phyloP scores from a whole-genome alignment of 2,888 invertebrate genomes.

The Cepaea hortensis region DNA sequence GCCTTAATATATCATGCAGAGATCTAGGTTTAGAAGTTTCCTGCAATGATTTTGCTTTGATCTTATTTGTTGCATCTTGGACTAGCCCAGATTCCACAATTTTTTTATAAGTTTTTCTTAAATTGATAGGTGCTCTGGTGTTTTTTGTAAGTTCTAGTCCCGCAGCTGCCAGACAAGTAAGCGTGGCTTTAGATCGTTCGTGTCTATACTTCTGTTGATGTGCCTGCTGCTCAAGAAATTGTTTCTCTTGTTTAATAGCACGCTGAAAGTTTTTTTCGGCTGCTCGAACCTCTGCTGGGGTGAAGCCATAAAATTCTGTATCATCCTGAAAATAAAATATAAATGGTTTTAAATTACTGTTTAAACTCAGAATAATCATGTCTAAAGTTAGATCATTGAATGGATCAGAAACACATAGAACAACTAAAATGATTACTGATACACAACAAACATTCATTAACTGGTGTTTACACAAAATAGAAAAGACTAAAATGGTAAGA shows the following conservation, averaged over 20 bases:
- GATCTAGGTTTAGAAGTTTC: no score
- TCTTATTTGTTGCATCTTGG: not conserved
- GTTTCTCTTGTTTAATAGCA: conserved; percentile 52
- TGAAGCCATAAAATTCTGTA: conserved; percentile 70
- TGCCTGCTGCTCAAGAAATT: conserved; percentile 50
- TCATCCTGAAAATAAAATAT: conserved; percentile 63
- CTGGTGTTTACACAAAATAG: no score
- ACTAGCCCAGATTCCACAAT: conserved; percentile 40
- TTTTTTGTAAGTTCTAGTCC: conserved; percentile 14
- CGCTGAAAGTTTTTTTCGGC: conserved; percentile 50
- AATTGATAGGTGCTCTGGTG: not conserved
- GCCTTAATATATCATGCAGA: no score
- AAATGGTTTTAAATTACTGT: not conserved
- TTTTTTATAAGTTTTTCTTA: conserved; percentile 38
- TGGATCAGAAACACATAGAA: no score
- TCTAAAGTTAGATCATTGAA: no score
- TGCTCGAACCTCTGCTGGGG: conserved; percentile 58
- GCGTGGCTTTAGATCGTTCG: conserved; percentile 36
- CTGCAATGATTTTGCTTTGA: not conserved
- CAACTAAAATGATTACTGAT: no score
- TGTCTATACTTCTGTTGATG: conserved; percentile 44
- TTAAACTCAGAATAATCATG: not conserved
- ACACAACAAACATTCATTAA: no score
- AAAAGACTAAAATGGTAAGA: no score
- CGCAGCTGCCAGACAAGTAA: conserved; percentile 33